These are phyloP conservation scores for Pachyseris speciosa DNA, from an alignment of 64 coral and sea anemone species.

Conservation along the genomic window DNA sequence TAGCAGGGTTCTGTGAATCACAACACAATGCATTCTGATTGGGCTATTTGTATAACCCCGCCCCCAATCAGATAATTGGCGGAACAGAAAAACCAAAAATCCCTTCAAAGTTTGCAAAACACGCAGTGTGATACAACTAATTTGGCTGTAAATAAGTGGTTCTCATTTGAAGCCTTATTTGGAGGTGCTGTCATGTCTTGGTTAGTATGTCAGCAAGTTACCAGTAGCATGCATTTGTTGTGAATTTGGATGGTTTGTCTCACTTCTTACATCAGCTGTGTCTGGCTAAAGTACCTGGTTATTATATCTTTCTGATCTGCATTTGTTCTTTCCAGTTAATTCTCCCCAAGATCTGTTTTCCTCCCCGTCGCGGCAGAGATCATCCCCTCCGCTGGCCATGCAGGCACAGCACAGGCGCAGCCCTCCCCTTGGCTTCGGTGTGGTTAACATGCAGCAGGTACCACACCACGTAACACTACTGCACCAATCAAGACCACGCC, in stretches of 20 bases:
- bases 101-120: no score
- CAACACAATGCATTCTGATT: no score
- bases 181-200: no score
- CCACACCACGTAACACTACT: not conserved
- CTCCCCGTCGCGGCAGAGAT: slow-evolving; percentile 43
- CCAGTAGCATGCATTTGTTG: not conserved
- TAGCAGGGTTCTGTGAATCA: no score
- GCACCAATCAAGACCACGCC: not conserved
- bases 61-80: no score
- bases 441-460: not conserved
- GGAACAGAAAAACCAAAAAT: no score
- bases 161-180: not conserved
- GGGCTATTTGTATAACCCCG: no score
- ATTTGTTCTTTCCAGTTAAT: slow-evolving; percentile 37
- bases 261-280: no score
- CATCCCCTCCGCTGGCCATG: slow-evolving; percentile 68
- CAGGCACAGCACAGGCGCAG: slow-evolving; percentile 52
- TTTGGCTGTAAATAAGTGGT: no score
- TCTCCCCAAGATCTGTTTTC: slow-evolving; percentile 73
- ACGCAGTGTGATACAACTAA: no score
- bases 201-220: not conserved
- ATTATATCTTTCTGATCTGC: not conserved
- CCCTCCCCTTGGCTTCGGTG: slow-evolving; percentile 62
- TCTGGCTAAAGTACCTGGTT: no score
- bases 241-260: no score